Conservation (phyloP, 2,888 invertebrate species). For the Nysson spinosus region DNA sequence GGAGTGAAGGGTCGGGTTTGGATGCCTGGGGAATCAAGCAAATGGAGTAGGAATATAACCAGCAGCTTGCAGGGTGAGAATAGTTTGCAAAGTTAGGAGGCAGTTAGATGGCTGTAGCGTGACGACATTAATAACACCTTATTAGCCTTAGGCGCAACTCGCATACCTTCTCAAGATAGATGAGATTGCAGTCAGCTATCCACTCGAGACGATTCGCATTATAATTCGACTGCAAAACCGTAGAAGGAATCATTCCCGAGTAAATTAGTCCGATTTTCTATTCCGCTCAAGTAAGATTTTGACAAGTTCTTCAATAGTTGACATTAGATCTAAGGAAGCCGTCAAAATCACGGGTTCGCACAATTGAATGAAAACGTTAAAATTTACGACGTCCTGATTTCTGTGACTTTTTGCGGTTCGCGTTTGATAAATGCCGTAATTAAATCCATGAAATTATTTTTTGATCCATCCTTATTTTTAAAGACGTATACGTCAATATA, state of each 20-base stretch:
- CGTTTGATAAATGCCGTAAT: no score
- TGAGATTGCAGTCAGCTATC: conserved; percentile 59
- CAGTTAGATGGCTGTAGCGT: conserved; percentile 60
- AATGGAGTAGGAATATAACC: conserved; percentile 42
- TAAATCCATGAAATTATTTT: no score
- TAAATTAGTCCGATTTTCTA: conserved; percentile 28
- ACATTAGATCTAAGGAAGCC: no score
- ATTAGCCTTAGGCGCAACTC: conserved; percentile 63
- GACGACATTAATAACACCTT: conserved; percentile 69
- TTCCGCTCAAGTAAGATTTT: no score
- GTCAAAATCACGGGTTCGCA: no score
- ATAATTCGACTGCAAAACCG: conserved; percentile 38
- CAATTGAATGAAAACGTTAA: no score
- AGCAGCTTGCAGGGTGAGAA: conserved; percentile 46
- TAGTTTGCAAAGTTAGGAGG: conserved; percentile 63
- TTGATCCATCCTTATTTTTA: no score
- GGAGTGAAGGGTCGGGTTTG: conserved; percentile 10
- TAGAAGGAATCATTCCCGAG: conserved; percentile 27
- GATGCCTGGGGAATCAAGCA: conserved; percentile 39
- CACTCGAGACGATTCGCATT: conserved; percentile 29
- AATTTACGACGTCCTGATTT: no score
- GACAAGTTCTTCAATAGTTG: no score
- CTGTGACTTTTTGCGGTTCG: no score
- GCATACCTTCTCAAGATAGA: conserved; percentile 60
- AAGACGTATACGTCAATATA: no score